These are phyloP conservation scores for Lathamus discolor DNA, from an alignment of 2,113 vertebrate species.

Conservation along the genomic window DNA sequence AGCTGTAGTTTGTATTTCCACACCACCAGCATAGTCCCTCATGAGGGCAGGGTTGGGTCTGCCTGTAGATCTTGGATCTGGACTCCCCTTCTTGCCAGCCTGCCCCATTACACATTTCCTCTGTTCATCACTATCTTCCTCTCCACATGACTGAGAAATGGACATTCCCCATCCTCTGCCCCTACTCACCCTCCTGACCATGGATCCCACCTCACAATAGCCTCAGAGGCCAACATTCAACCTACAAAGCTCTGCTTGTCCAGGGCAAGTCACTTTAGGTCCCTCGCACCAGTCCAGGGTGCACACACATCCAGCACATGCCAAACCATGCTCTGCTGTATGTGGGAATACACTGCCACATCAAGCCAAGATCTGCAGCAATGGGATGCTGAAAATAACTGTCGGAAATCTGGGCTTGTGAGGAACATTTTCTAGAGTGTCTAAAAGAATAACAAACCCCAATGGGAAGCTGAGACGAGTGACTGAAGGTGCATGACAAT, in stretches of 20 bases:
- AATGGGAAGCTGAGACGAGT: not conserved
- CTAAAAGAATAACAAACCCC: not conserved
- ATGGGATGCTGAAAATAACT: not conserved
- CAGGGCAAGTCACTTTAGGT: not conserved
- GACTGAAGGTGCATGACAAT: not conserved
- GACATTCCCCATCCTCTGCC: not conserved
- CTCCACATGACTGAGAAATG: not conserved
- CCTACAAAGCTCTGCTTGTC: not conserved
- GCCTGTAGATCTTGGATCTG: not conserved
- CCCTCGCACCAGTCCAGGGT: fast-evolving
- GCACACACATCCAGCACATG: not conserved
- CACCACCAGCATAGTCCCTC: not conserved
- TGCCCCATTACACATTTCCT: not conserved
- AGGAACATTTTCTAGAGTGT: not conserved
- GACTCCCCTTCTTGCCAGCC: not conserved
- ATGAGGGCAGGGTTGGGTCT: not conserved
- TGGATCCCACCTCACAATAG: not conserved
- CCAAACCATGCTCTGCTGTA: fast-evolving
- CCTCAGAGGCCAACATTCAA: not conserved
- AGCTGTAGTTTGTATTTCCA: not conserved
- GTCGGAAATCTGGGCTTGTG: not conserved
- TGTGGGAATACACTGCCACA: fast-evolving
- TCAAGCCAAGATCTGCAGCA: not conserved
- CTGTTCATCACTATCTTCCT: not conserved
- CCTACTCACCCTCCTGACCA: not conserved